Evolutionary conservation across 2,797 vertebrate species (phyloP), one percentile per base, ranked within the genome.

Genomic region (Melanotaenia nigrans): DNA sequence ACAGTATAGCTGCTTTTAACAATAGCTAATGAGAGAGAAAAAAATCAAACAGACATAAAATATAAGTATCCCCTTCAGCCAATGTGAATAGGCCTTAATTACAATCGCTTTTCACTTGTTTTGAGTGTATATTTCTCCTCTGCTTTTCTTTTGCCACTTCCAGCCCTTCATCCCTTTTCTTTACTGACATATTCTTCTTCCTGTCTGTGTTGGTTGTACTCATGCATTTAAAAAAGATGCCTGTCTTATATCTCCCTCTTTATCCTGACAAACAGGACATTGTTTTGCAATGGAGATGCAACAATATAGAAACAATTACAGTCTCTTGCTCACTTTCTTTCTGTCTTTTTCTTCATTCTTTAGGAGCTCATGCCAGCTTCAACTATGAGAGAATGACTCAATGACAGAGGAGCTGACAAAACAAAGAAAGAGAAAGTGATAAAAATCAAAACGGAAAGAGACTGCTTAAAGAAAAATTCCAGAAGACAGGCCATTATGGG

Each of bases 371-470:
- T 18, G n/a, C 81, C 54, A 73, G 84, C 86, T 78, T 82, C 82
- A 68, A 35, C 80, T 70, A 81, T 71, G 83, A 90, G 74, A 79
- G 78, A 77, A 82, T 91, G 87, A 91, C 57, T 79, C 87, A 84
- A 77, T 67, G 78, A 87, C 58, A 76, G 75, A 73, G 73, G 78
- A 69, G 59, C 81, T 49, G 68, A 67, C 70, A 86, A 64, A 81
- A 79, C 75, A 79, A 77, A 84, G 67, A 24, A 55, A 45, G 53
- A 72, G 59, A 61, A 74, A 70, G 67, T 54, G 61, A 83, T 78
- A 59, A 81, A 81, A 81, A 83, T 38, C 3, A 10, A 78, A 85
- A 82, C 59, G 61, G 59, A 77, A 59, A 36, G 30, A 73, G 51
- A 61, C 51, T 61, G 68, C 25, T 47, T 61, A 65, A 71, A 49